Evolutionary conservation across 2,113 vertebrate species (phyloP), one percentile per base, ranked within the genome.

Genomic region (Gasterosteus aculeatus): DNA sequence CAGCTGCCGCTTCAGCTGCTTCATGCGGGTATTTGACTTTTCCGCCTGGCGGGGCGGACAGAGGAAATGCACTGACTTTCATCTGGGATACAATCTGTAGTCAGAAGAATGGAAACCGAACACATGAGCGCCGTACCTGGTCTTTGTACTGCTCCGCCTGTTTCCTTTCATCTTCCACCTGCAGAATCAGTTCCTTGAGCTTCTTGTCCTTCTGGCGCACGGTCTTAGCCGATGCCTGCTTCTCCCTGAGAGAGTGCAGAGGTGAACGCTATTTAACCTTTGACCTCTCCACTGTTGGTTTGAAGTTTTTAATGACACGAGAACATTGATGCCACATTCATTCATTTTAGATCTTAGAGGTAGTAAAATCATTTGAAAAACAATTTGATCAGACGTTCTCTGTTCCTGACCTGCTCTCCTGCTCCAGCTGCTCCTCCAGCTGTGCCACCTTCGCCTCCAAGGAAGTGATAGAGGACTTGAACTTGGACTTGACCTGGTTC

Each of bases 201-300:
- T 97, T 99, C 95, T 99, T 99, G 92, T 99, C 97, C 84, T 97
- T 98, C 90, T 97, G 97, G 69, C 96, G 96, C 51, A 97, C 12
- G 0, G 85, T 83, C 93, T 98, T 99, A 29, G 94, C 87, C 0
- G 83, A 79, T 0, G 88, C 80, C 85, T 97, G 96, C 80, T 97
- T 98, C 1, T 99, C 97, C 80, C 97, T 99, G 90, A 69, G 33
- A 31, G 8, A 72, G 51, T 59, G 73, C 10, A 80, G 44, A 7
- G 12, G 35, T 14, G 4, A 65, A 54, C 18, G 29, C 29, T 0
- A 44, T 35, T 44, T 5, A 19, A 54, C 5, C 33, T 7, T 16
- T 18, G 18, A 60, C 5, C 42, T 18, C 51, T 2, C 19, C n/a
- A 14, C 26, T 33, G 58, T 38, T 70, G 38, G 42, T 47, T 68